Conservation (phyloP, 2,797 vertebrate genomes). For the Microcaecilia unicolor region DNA sequence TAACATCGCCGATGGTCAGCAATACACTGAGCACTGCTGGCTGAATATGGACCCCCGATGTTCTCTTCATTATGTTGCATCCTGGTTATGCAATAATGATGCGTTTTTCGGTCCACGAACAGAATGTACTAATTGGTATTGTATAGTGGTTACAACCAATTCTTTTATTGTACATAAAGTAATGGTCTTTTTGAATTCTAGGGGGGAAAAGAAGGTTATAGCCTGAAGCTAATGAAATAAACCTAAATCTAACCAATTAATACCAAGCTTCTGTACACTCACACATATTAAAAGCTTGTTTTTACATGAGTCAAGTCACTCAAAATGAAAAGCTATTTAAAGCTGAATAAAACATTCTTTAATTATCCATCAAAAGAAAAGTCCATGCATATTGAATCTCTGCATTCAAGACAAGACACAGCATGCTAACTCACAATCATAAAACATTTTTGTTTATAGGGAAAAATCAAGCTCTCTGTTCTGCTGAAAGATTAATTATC, state of each 20-base stretch:
- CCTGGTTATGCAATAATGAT: too few species aligned
- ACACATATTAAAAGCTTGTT: constrained; percentile 23
- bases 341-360: constrained; percentile 36
- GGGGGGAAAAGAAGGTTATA: too few species aligned
- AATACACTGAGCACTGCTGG: too few species aligned
- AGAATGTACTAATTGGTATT: too few species aligned
- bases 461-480: neutral
- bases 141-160: too few species aligned
- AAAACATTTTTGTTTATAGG: constrained; percentile 6
- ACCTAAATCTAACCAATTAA: constrained; percentile 29
- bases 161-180: too few species aligned
- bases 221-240: too few species aligned
- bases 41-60: too few species aligned
- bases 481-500: neutral
- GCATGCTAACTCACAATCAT: constrained; percentile 29
- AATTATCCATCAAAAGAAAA: constrained; percentile 34
- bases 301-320: constrained; percentile 25
- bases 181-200: too few species aligned
- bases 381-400: constrained; percentile 24
- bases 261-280: constrained; percentile 30
- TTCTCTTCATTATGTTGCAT: too few species aligned
- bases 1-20: too few species aligned
- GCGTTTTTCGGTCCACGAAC: too few species aligned
- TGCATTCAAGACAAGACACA: constrained; percentile 21
- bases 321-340: constrained; percentile 37